Percentiles rank a stretch among this genome's conserved stretches.
Evolutionary conservation across 1,140 invertebrate species (phyloP).

Genomic region (Muscidifurax raptorellus): DNA sequence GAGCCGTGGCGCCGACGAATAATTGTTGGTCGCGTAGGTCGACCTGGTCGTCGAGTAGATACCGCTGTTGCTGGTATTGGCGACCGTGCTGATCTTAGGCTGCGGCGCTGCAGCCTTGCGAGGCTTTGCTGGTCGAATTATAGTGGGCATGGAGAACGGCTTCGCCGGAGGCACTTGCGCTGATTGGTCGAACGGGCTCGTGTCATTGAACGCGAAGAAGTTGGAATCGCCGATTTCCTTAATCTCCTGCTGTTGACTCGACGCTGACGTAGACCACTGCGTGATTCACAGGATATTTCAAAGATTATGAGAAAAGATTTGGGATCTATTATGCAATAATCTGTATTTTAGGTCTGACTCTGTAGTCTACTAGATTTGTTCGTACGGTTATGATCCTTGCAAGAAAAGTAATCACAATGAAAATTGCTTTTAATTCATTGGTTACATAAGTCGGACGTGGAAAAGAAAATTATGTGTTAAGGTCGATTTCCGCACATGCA

Average conservation of each 20-base stretch:
- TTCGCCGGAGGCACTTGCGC: conserved; percentile 52
- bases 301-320: not conserved
- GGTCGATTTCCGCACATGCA: not conserved
- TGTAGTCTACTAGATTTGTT: not conserved
- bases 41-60: not conserved
- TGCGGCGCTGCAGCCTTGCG: not conserved
- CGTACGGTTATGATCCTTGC: not conserved
- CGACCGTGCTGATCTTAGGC: not conserved
- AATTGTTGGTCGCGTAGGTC: conserved; percentile 7
- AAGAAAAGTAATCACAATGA: not conserved
- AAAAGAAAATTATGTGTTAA: conserved; percentile 7
- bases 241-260: conserved; percentile 41
- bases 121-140: conserved; percentile 75
- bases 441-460: not conserved
- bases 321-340: not conserved
- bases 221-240: conserved; percentile 63
- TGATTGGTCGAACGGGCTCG: conserved; percentile 47
- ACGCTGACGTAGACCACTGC: conserved; percentile 26
- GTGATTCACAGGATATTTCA: not conserved
- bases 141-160: conserved; percentile 77
- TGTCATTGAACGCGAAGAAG: conserved; percentile 67
- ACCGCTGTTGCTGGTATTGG: not conserved
- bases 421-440: not conserved
- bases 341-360: not conserved
- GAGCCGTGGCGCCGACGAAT: conserved; percentile 20